A percentile compares a stretch with the other conserved stretches of the same genome.
These are phyloP conservation scores for Seriola rivoliana DNA, from an alignment of 2,113 vertebrate genomes.

Conservation along the genomic window DNA sequence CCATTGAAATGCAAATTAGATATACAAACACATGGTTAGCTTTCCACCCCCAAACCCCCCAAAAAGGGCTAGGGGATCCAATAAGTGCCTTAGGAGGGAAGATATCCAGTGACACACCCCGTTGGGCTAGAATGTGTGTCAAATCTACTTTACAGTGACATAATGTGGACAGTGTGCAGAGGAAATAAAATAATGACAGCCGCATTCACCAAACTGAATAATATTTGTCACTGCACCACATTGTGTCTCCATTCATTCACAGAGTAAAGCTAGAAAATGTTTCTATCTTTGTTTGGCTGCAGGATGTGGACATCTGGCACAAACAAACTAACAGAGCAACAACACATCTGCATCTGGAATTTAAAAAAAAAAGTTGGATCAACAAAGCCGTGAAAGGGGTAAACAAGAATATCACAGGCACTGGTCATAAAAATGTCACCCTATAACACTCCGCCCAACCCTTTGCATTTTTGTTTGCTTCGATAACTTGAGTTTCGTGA, in stretches of 20 bases:
- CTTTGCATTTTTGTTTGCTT: conserved; percentile 32
- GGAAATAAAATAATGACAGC: conserved; percentile 49
- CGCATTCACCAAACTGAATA: conserved; percentile 50
- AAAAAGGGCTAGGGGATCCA: conserved; percentile 58
- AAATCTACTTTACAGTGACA: conserved; percentile 68
- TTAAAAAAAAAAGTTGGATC: not conserved
- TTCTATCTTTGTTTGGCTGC: conserved; percentile 64
- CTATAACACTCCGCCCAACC: not conserved
- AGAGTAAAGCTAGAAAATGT: conserved; percentile 44
- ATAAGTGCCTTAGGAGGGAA: conserved; percentile 52
- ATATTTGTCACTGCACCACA: conserved; percentile 45
- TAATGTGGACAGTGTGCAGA: conserved; percentile 42
- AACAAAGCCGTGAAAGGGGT: conserved; percentile 22
- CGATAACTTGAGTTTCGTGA: conserved; percentile 16
- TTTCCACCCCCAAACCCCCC: conserved; percentile 51
- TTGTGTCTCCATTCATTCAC: conserved; percentile 39
- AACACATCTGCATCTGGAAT: conserved; percentile 21
- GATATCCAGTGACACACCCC: conserved; percentile 59
- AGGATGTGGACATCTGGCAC: conserved; percentile 68
- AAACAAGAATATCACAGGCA: conserved; percentile 21
- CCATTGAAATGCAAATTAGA: conserved; percentile 77
- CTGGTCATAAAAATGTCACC: conserved; percentile 38
- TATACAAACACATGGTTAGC: conserved; percentile 71
- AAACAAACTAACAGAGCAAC: conserved; percentile 68
- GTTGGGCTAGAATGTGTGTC: conserved; percentile 59